Conservation (phyloP, 2,888 invertebrate species). For the Falcaria lacertinaria region DNA sequence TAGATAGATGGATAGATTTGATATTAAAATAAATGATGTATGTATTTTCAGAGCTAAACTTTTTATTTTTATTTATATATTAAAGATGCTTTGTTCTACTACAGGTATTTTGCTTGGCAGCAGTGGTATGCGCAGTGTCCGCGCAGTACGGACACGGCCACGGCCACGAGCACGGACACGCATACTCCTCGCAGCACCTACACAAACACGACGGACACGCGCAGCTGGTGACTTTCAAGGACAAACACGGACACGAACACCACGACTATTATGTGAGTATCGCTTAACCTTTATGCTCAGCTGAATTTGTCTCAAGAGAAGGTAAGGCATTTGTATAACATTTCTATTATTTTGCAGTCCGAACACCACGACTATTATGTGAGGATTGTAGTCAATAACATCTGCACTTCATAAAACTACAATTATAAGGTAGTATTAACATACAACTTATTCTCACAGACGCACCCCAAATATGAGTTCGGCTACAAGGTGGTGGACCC, state of each 20-base stretch:
- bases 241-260: slow-evolving; percentile 12
- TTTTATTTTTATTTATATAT: no score
- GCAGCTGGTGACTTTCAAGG: slow-evolving; percentile 6
- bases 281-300: no score
- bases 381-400: slow-evolving; percentile 6
- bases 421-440: not conserved
- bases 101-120: not conserved
- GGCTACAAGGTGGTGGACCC: slow-evolving; percentile 34
- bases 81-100: not conserved
- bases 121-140: not conserved
- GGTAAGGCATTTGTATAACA: no score
- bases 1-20: no score
- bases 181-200: slow-evolving; percentile 27
- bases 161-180: slow-evolving; percentile 45
- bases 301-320: no score
- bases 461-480: slow-evolving; percentile 31
- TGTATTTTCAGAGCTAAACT: no score
- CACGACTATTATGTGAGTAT: slow-evolving; percentile 20
- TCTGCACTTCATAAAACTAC: not conserved
- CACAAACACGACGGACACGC: slow-evolving; percentile 21
- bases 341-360: no score
- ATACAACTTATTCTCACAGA: slow-evolving; percentile 7
- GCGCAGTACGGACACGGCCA: slow-evolving; percentile 23
- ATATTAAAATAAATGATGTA: no score
- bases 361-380: slow-evolving; percentile 27